Percentiles rank a stretch among this genome's conserved stretches.
These are phyloP conservation scores for Syngnathus acus DNA, from an alignment of 2,797 vertebrate species.

Conservation along the genomic window DNA sequence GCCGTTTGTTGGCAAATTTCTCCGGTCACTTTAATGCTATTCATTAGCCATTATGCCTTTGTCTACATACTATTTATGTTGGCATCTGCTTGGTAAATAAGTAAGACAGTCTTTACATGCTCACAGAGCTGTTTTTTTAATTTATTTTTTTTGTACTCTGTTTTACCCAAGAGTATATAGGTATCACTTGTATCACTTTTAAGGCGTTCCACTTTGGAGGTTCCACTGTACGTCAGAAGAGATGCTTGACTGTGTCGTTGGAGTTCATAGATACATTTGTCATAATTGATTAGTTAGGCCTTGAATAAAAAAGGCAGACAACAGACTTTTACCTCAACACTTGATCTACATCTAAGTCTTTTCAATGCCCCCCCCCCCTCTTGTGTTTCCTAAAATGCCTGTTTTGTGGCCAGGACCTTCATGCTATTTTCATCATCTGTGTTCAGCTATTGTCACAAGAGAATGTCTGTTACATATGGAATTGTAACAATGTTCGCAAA, in stretches of 20 bases:
- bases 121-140: no score
- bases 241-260: slow-evolving; percentile 13
- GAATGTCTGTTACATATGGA: slow-evolving; percentile 32
- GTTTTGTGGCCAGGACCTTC: slow-evolving; percentile 61
- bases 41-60: neutral
- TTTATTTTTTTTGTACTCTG: no score
- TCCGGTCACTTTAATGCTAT: neutral
- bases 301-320: slow-evolving; percentile 36
- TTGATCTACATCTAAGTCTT: slow-evolving; percentile 23
- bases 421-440: slow-evolving; percentile 41
- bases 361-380: neutral
- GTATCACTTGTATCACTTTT: neutral
- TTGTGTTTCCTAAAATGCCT: slow-evolving; percentile 43
- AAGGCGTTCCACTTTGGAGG: neutral
- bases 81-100: no score
- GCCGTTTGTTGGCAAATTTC: no score
- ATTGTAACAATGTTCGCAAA: slow-evolving; percentile 34
- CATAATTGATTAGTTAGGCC: slow-evolving; percentile 36
- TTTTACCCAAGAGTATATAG: no score
- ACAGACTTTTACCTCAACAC: slow-evolving; percentile 48
- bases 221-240: neutral
- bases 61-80: neutral
- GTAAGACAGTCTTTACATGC: no score
- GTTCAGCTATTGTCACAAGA: slow-evolving; percentile 26
- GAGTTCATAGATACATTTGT: slow-evolving; percentile 27